Conservation (phyloP, 1,140 invertebrate species). For the Drosophila teissieri region DNA sequence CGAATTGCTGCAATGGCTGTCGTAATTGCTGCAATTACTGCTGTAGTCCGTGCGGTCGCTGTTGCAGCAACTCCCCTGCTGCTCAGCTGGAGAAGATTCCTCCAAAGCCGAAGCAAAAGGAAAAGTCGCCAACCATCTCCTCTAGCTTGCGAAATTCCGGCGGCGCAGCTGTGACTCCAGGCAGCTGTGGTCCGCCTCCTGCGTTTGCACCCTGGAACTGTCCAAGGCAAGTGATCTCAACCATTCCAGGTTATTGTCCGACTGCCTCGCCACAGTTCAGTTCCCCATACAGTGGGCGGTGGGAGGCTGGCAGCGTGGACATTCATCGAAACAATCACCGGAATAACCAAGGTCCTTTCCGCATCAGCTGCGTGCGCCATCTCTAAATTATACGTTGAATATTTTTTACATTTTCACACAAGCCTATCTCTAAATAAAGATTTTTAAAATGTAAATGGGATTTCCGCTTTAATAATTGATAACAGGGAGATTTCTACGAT, state of each 20-base stretch:
- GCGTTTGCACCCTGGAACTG: neutral
- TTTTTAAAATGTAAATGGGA: too few species aligned
- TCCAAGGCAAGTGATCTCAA: neutral
- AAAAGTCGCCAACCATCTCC: neutral
- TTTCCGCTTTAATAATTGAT: too few species aligned
- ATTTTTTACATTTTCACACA: conserved; percentile 23
- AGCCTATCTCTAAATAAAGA: conserved; percentile 5
- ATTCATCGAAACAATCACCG: neutral
- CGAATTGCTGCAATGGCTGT: conserved; percentile 13
- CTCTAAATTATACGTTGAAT: conserved; percentile 44
- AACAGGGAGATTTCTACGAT: neutral
- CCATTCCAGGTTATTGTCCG: conserved; percentile 6
- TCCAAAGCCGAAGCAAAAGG: neutral
- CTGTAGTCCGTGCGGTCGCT: conserved; percentile 6
- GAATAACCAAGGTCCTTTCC: neutral
- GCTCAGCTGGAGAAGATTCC: neutral
- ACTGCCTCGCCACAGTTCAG: neutral
- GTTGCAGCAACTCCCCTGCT: conserved; percentile 5
- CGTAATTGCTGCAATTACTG: conserved; percentile 12
- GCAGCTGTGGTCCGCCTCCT: too few species aligned
- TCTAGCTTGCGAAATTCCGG: neutral
- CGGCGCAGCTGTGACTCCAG: neutral
- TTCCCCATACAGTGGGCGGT: conserved; percentile 8
- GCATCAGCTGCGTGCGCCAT: neutral
- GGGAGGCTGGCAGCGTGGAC: neutral